A percentile compares a stretch with the other conserved stretches of the same genome.
phyloP scores from a whole-genome alignment of 2,797 vertebrate species.

The Dromococcyx pavoninus region DNA sequence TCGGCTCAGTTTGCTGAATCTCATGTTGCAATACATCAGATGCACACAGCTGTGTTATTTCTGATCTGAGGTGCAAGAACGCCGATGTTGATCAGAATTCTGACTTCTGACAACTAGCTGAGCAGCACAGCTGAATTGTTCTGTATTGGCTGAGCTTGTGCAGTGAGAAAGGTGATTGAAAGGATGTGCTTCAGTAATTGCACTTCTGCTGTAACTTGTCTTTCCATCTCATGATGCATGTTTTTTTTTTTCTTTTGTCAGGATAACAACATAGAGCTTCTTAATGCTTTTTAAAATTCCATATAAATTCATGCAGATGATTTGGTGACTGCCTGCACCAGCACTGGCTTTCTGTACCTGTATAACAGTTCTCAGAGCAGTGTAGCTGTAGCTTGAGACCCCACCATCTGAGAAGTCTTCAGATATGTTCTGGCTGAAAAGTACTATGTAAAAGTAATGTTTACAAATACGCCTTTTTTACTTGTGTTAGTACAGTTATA shows the following conservation, averaged over 20 bases:
- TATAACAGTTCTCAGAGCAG: constrained; percentile 19
- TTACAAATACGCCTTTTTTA: neutral
- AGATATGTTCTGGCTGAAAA: constrained; percentile 24
- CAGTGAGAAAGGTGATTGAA: constrained; percentile 44
- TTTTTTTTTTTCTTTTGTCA: constrained; percentile 78
- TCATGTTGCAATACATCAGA: neutral
- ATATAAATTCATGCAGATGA: constrained; percentile 38
- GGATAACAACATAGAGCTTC: constrained; percentile 78
- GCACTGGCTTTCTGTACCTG: constrained; percentile 57
- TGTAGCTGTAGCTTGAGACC: constrained; percentile 20
- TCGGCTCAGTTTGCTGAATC: neutral
- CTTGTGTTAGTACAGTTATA: neutral
- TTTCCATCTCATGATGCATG: constrained; percentile 81
- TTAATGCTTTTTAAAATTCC: constrained; percentile 68
- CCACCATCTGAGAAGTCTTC: neutral
- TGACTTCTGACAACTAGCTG: neutral
- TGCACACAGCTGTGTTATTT: neutral
- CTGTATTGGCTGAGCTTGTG: constrained; percentile 57
- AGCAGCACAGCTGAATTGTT: constrained; percentile 37
- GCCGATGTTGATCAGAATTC: neutral
- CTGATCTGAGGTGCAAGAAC: neutral
- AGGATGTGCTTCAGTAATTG: constrained; percentile 71
- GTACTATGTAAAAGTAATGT: neutral
- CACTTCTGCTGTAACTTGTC: constrained; percentile 73
- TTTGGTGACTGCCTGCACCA: constrained; percentile 51